Conservation (phyloP, 2,888 invertebrate genomes). For the Lampropteryx suffumata region DNA sequence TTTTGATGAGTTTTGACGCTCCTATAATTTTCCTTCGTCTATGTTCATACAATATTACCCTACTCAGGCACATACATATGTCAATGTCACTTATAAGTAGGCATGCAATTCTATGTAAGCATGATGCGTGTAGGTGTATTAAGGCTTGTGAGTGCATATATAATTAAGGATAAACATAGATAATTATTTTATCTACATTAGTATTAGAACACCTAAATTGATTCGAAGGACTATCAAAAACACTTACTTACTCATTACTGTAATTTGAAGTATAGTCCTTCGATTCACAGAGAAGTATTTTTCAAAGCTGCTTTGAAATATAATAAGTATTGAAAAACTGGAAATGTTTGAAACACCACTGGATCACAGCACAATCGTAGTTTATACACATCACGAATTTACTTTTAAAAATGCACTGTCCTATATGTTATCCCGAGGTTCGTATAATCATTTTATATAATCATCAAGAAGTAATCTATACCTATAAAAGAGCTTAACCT, state of each 20-base stretch:
- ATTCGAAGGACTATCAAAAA: conserved; percentile 32
- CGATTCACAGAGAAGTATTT: conserved; percentile 19
- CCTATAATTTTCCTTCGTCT: too few relatives aligned
- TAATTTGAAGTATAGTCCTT: conserved; percentile 29
- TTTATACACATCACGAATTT: not conserved
- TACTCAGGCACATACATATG: too few relatives aligned
- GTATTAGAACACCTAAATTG: conserved; percentile 9
- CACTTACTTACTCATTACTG: conserved; percentile 30
- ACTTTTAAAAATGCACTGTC: conserved; percentile 9
- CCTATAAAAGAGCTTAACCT: too few relatives aligned
- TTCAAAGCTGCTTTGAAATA: not conserved
- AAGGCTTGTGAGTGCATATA: conserved; percentile 1
- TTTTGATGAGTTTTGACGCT: too few relatives aligned
- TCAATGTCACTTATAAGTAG: too few relatives aligned
- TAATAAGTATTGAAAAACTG: not conserved
- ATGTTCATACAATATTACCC: too few relatives aligned
- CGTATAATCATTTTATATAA: too few relatives aligned
- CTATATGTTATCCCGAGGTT: too few relatives aligned
- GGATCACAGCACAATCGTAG: conserved; percentile 3
- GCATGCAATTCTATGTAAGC: conserved; percentile 15
- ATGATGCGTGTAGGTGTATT: conserved; percentile 6
- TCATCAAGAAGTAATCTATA: too few relatives aligned
- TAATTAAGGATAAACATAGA: conserved; percentile 1
- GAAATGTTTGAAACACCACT: too few relatives aligned
- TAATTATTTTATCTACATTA: not conserved